Evolutionary conservation across 1,140 invertebrate species (phyloP).

Genomic region (Monochamus saltuarius): DNA sequence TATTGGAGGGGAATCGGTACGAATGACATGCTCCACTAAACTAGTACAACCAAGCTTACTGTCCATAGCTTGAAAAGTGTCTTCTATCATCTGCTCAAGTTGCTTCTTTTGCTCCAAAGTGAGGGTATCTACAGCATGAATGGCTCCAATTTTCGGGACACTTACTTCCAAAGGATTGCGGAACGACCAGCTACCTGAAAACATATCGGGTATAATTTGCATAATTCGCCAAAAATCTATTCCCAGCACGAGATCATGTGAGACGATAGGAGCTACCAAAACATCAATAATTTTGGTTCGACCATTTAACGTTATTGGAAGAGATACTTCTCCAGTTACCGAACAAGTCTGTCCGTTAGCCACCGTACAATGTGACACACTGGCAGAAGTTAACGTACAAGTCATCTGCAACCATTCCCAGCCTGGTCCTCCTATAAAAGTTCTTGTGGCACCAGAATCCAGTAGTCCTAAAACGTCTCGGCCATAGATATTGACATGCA

Average conservation of each 20-base stretch:
- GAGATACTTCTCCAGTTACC: background rate
- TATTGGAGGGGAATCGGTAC: slow-evolving; percentile 35
- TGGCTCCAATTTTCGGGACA: background rate
- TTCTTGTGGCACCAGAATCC: slow-evolving; percentile 8
- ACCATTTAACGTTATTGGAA: slow-evolving; percentile 14
- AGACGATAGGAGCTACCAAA: slow-evolving; percentile 12
- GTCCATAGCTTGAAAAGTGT: slow-evolving; percentile 5
- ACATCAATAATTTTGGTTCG: slow-evolving; percentile 15
- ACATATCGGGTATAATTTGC: slow-evolving; percentile 21
- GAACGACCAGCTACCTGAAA: slow-evolving; percentile 14
- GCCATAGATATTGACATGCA: slow-evolving; percentile 21
- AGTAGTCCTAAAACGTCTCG: slow-evolving; percentile 7
- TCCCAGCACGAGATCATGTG: slow-evolving; percentile 19
- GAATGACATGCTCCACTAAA: slow-evolving; percentile 40
- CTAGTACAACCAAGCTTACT: slow-evolving; percentile 13
- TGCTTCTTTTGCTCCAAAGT: background rate
- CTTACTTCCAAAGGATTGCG: background rate
- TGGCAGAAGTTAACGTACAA: background rate
- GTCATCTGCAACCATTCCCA: background rate
- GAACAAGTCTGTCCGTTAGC: slow-evolving; percentile 23
- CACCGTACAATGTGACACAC: slow-evolving; percentile 9
- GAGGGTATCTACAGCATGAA: background rate
- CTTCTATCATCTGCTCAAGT: slow-evolving; percentile 2
- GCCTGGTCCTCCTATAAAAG: slow-evolving; percentile 2
- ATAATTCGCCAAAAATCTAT: slow-evolving; percentile 29